phyloP scores from a whole-genome alignment of 2,797 vertebrate species.

The Mycteria americana region DNA sequence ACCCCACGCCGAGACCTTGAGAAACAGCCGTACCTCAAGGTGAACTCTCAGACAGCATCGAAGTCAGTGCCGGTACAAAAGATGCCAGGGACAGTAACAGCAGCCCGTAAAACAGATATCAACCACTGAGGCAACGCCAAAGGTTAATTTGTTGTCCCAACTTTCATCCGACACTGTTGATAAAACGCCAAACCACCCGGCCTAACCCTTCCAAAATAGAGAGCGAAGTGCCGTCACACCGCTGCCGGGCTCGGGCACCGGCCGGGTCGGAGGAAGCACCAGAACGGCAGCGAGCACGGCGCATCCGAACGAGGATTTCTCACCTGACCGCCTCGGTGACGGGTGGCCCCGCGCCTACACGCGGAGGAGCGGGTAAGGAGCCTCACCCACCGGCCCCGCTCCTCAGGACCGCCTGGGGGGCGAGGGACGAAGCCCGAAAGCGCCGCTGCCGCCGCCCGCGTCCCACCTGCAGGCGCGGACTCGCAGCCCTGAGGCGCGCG shows the following conservation, averaged over 20 bases:
- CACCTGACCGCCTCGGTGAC: not conserved
- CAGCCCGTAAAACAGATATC: not conserved
- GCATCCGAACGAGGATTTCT: accelerated
- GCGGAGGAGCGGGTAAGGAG: not conserved
- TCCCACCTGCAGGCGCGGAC: not conserved
- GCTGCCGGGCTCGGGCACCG: not conserved
- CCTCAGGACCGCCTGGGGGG: not conserved
- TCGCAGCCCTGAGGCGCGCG: not conserved
- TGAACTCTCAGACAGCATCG: not conserved
- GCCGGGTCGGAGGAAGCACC: not conserved
- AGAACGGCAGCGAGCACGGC: accelerated
- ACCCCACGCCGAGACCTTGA: not conserved
- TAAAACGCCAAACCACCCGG: accelerated
- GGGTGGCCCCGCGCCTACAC: not conserved
- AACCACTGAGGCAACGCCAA: not conserved
- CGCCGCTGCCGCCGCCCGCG: not conserved
- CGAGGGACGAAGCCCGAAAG: not conserved
- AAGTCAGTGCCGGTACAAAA: accelerated
- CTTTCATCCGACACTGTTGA: accelerated
- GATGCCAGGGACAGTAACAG: not conserved
- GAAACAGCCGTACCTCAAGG: not conserved
- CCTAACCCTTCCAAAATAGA: too few relatives aligned
- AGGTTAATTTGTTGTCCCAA: not conserved
- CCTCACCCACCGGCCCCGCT: not conserved
- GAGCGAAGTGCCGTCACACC: not conserved